These are phyloP conservation scores for Calidris pugnax DNA, from an alignment of 2,113 vertebrate species.

Conservation along the genomic window DNA sequence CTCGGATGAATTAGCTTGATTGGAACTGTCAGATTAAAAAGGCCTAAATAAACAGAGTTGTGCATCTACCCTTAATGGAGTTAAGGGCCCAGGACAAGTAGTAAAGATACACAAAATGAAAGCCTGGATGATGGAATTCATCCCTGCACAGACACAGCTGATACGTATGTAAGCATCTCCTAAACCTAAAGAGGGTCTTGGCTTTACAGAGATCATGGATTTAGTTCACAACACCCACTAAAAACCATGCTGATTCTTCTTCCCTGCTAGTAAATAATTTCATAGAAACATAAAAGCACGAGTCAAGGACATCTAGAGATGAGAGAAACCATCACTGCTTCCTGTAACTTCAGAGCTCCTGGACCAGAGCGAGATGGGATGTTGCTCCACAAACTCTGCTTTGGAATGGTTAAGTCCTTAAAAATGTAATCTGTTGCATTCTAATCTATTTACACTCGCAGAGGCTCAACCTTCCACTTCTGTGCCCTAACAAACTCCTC, in stretches of 20 bases:
- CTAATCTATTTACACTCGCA: background rate
- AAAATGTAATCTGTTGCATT: background rate
- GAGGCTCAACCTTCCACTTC: background rate
- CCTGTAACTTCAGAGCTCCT: background rate
- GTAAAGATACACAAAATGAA: conserved; percentile 15
- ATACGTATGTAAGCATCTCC: background rate
- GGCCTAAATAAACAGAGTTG: conserved; percentile 79
- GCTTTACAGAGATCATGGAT: background rate
- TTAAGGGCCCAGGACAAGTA: conserved; percentile 36
- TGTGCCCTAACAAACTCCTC: background rate
- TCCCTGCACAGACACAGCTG: background rate
- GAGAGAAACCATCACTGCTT: background rate
- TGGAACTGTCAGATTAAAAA: conserved; percentile 81
- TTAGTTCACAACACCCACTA: background rate
- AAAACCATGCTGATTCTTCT: background rate
- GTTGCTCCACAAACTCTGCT: background rate
- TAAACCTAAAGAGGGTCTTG: background rate
- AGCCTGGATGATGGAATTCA: background rate
- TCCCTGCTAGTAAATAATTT: background rate
- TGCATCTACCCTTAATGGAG: conserved; percentile 46
- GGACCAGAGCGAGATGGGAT: background rate
- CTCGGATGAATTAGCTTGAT: conserved; percentile 82
- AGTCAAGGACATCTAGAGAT: background rate
- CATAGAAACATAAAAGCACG: background rate
- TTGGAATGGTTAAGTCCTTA: background rate